Percentiles rank a stretch among this genome's conserved stretches.
These are phyloP conservation scores for Scelioninae gen. 2 DNA, from an alignment of 2,888 invertebrate genomes.

Conservation along the genomic window DNA sequence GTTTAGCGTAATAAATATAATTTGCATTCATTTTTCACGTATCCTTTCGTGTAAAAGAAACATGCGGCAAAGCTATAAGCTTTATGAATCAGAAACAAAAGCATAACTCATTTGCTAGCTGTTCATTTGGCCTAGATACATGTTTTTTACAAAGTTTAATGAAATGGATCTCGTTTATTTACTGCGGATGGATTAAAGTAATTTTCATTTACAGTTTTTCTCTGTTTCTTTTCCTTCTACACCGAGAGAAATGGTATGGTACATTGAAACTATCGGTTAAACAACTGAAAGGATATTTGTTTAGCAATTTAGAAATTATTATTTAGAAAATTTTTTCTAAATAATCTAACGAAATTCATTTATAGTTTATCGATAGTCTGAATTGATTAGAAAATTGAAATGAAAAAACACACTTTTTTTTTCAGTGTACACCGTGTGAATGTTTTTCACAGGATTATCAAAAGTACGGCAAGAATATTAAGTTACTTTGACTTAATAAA, in stretches of 20 bases:
- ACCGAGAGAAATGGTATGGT: too few relatives aligned
- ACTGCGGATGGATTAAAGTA: background rate
- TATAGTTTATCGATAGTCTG: too few relatives aligned
- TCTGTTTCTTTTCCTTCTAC: background rate
- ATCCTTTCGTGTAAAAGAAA: constrained; percentile 30
- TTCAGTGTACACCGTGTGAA: too few relatives aligned
- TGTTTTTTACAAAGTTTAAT: constrained; percentile 8
- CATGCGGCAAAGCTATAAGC: constrained; percentile 25
- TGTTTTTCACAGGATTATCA: background rate
- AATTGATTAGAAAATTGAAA: too few relatives aligned
- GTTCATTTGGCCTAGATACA: constrained; percentile 11
- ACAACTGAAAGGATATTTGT: too few relatives aligned
- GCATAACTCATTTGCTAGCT: constrained; percentile 10
- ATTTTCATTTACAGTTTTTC: constrained; percentile 1
- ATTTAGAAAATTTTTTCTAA: too few relatives aligned
- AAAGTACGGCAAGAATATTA: background rate
- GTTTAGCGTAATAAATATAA: constrained; percentile 21
- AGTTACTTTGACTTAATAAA: background rate
- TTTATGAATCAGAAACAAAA: constrained; percentile 8
- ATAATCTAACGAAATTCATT: too few relatives aligned
- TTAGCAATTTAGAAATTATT: too few relatives aligned
- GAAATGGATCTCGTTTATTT: background rate
- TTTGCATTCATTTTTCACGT: constrained; percentile 26
- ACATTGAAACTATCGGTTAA: too few relatives aligned
- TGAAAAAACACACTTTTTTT: too few relatives aligned